Conservation (phyloP, 2,113 vertebrate genomes). For the Serilophus lunatus region DNA sequence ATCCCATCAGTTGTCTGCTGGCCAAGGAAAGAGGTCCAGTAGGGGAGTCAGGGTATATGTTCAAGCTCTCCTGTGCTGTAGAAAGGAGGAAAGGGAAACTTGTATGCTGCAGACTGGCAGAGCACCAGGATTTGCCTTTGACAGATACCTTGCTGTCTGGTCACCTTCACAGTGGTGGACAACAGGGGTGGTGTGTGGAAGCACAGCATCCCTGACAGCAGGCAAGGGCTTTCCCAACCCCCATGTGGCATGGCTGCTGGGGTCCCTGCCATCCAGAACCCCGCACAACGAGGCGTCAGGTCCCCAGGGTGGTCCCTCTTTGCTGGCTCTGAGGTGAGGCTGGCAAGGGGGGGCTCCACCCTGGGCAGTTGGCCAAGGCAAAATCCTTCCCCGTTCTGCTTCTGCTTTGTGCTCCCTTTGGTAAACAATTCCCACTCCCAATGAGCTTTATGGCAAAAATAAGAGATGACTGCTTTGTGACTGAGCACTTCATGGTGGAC, state of each 20-base stretch:
- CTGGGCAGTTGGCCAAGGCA: neutral
- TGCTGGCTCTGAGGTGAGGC: neutral
- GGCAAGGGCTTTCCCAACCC: rapidly evolving
- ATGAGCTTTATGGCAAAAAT: neutral
- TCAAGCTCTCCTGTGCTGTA: neutral
- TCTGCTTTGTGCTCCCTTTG: neutral
- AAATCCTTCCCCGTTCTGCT: neutral
- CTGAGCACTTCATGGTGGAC: neutral
- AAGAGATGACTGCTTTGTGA: neutral
- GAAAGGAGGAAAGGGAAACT: neutral
- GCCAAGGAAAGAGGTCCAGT: neutral
- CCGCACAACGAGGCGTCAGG: rapidly evolving
- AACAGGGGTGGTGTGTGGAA: neutral
- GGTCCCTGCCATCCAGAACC: neutral
- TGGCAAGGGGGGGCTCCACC: rapidly evolving
- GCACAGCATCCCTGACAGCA: neutral
- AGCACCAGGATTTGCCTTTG: neutral
- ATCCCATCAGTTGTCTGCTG: neutral
- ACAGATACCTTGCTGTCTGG: neutral
- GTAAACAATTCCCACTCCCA: neutral
- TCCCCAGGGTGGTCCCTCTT: neutral
- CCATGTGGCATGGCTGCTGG: too few species aligned
- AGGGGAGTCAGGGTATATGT: too few species aligned
- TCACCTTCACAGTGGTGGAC: rapidly evolving
- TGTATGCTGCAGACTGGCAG: neutral